A percentile compares a stretch with the other conserved stretches of the same genome.
Conservation (phyloP, 2,113 vertebrate genomes). For the Steatornis caripensis region DNA sequence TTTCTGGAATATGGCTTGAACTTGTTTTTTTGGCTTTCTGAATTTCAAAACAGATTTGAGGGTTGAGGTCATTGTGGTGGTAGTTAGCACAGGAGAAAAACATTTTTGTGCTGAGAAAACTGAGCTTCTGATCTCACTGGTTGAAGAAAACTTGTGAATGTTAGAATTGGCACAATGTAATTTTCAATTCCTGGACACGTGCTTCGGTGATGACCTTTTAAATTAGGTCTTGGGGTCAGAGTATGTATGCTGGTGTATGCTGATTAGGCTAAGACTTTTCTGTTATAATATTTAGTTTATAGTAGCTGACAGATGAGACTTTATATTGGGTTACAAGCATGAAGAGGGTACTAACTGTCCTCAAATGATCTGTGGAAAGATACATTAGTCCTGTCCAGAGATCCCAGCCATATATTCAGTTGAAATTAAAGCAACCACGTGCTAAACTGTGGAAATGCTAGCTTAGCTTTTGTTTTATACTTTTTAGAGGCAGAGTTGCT, state of each 20-base stretch:
- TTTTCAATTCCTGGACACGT: neutral
- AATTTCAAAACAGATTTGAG: neutral
- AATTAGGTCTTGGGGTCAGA: neutral
- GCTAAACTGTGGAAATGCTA: neutral
- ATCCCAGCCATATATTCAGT: neutral
- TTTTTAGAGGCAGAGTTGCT: neutral
- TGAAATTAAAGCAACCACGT: neutral
- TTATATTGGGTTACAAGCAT: slow-evolving; percentile 6
- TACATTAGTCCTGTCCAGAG: neutral
- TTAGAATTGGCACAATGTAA: neutral
- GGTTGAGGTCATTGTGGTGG: neutral
- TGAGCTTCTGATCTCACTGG: neutral
- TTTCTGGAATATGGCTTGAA: neutral
- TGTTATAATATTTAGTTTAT: neutral
- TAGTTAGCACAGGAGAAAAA: neutral
- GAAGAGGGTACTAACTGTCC: neutral
- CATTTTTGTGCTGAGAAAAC: neutral
- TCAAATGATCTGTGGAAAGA: neutral
- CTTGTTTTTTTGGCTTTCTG: neutral
- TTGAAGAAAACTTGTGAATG: neutral
- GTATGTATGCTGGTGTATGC: neutral
- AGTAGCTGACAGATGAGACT: slow-evolving; percentile 15
- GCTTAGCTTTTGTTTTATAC: neutral
- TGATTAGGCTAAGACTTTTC: neutral
- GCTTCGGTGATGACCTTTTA: neutral